Evolutionary conservation across 1,140 invertebrate genomes (phyloP), one percentile per base, ranked within the genome.

Genomic region (Atopsyche davidsoni): DNA sequence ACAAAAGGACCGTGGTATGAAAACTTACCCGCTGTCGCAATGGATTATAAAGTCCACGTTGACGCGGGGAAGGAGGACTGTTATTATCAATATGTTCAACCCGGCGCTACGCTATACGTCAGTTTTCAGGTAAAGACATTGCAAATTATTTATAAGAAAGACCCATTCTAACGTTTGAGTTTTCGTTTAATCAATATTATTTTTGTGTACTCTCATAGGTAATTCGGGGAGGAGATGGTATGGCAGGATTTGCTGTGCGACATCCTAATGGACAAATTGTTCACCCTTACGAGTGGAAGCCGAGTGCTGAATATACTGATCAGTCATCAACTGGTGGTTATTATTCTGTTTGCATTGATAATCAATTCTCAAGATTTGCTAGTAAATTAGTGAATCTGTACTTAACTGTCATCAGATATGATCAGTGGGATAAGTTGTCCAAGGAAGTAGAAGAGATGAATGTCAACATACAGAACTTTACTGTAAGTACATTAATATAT

Each of bases 31-130:
- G 90, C 90, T 11, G 87, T 94, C 16, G 89, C 89, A 0, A 93
- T 93, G 88, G 91, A 96, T 58, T 93, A 94, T 65, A 94, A 94
- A 77, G 86, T 95, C 13, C 88, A 93, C 67, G 83, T 96, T 47
- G 90, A 95, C 65, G 85, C 91, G 7, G 89, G 90, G 22, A 94
- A 93, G 73, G 91, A 96, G 69, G 92, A 95, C 61, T 96, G 92
- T 75, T 96, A 93, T 65, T 93, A 83, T 71, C 91, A 94, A 74
- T 92, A 87, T 75, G 89, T 93, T 40, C 87, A 92, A 63, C 82
- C 85, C 17, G 88, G 87, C 39, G 88, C 90, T n/a, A 92, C 89
- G 22, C 88, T 96, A 62, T 95, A 92, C 67, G 90, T 92, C 36
- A 91, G 89, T 59, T 92, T 92, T 71, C 90, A 93, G 77, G 91